Evolutionary conservation across 2,113 vertebrate genomes (phyloP), one percentile per base, ranked within the genome.

Genomic region (Serilophus lunatus): DNA sequence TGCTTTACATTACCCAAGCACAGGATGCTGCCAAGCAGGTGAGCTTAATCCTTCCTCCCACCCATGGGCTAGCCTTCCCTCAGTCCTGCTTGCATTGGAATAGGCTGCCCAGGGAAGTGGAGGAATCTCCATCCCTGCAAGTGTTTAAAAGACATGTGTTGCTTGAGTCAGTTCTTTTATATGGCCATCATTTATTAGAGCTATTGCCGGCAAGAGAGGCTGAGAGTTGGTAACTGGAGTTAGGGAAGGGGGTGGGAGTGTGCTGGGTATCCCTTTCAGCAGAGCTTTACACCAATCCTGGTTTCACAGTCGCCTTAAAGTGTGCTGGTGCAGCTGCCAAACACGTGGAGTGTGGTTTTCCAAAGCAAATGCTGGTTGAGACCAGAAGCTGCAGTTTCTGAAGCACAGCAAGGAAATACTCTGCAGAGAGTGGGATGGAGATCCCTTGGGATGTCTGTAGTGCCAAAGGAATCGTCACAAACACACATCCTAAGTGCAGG

Each of bases 401-500:
- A 61, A 65, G 64, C 1, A 0, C 57, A 69, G 63, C 3, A 3
- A 29, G 28, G 54, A 68, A 1, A 17, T 35, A 15, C 11, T 53
- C 29, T 85, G 35, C 57, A 44, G 59, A 42, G 40, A 59, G 7
- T 9, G 18, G 45, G 31, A 28, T 76, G 61, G 24, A 56, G 9
- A 33, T 59, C 23, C 42, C 25, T 38, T 74, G 54, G 40, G 45
- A 20, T 68, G 42, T 57, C 42, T 38, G 26, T 33, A 6, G 26
- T 75, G 57, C 61, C 2, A 0, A 36, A 70, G 40, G 69, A 26
- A 60, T 16, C 19, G 5, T 36, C 18, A 10, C 26, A 35, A 6
- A 38, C 0, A 1, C 2, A 2, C 17, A 15, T n/a, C 35, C 16
- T 0, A 0, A 28, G 13, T 3, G 44, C 69, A 78, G 64, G 24